These are phyloP conservation scores for Sinhomidia bicolor DNA, from an alignment of 2,888 invertebrate species.

Conservation along the genomic window DNA sequence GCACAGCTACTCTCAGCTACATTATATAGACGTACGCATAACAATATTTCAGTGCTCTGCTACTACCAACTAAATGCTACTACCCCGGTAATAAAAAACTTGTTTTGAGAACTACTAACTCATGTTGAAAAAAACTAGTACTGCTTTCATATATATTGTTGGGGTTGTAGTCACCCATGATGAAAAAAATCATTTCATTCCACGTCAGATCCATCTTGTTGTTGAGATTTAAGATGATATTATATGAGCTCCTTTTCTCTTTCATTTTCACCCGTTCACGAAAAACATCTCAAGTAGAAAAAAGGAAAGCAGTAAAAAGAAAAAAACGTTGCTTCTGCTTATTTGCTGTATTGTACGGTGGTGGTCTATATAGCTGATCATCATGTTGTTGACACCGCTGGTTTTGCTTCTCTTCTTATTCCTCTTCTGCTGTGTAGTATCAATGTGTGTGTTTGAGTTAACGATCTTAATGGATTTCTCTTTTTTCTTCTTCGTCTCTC, in stretches of 20 bases:
- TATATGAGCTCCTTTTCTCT: constrained; percentile 45
- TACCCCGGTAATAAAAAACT: not conserved
- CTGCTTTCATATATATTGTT: not conserved
- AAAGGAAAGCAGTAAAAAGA: constrained; percentile 1
- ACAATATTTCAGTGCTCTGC: too few species aligned
- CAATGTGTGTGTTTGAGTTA: constrained; percentile 35
- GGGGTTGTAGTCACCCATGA: not conserved
- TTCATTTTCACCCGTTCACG: constrained; percentile 55
- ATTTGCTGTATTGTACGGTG: not conserved
- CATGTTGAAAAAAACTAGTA: not conserved
- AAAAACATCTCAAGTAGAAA: not conserved
- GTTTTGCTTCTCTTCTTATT: not conserved
- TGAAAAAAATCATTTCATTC: constrained; percentile 54
- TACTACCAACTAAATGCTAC: too few species aligned
- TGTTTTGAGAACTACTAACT: not conserved
- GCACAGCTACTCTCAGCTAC: too few species aligned
- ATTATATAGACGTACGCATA: too few species aligned
- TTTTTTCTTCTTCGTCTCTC: not conserved
- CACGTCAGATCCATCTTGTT: constrained; percentile 59
- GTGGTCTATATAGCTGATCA: constrained; percentile 24
- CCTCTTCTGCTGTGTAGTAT: not conserved
- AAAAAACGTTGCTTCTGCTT: not conserved
- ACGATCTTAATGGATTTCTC: constrained; percentile 64
- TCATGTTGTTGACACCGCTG: constrained; percentile 61
- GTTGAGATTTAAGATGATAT: constrained; percentile 66